Evolutionary conservation across 2,113 vertebrate species (phyloP), one percentile per base, ranked within the genome.

Genomic region (Lagenorhynchus albirostris): DNA sequence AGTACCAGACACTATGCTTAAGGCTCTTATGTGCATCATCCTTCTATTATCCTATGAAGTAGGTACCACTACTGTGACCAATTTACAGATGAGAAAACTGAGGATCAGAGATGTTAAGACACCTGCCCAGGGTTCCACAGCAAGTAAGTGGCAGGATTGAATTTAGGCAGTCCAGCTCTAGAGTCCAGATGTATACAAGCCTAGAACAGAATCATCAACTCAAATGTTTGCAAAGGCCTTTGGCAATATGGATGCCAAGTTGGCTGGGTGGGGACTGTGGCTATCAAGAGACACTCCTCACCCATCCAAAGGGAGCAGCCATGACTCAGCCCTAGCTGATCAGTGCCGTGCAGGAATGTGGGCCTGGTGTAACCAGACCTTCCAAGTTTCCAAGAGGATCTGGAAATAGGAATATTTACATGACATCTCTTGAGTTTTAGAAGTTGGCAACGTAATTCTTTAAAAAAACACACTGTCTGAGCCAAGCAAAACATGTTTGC

Each of bases 361-460:
- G 23, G 33, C 21, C 25, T 71, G n/a, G 4, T 85, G 17, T 93
- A 77, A 92, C 65, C 50, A 81, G 44, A 62, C 77, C 70, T 86
- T 31, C 80, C 50, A 67, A 21, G 53, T 93, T 76, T 96, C 95
- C 47, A n/a, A 67, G 50, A 89, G 55, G 79, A 76, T 87, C 79
- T 95, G 20, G n/a, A 93, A 93, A 96, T 68, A 70, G 65, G 26
- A 18, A 73, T 77, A 91, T 95, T 96, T 88, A 92, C 84, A 81
- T 73, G 67, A 91, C 81, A 76, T 82, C n/a, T 83, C 87, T 94
- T 85, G 44, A 70, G 36, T 96, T 96, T 96, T 81, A 92, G 76
- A 89, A 91, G 38, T 80, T 85, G 63, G 81, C 62, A 76, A 55
- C 38, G 65, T 71, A 62, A 15, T 89, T 94, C 63, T 84, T 89